Base-by-base conservation (phyloP, 23 tunicate genomes). In the Halocynthia aurantium region DNA sequence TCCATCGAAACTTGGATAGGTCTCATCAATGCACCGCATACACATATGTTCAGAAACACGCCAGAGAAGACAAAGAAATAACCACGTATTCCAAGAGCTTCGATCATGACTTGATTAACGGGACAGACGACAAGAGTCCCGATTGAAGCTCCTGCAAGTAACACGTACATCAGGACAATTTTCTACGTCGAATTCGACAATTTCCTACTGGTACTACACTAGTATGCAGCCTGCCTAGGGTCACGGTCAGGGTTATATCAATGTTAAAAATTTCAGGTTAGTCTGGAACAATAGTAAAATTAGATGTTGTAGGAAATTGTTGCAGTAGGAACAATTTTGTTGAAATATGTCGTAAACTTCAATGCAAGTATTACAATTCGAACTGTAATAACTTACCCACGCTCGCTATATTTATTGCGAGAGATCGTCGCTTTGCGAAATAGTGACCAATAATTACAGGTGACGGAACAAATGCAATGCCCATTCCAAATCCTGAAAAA, bases 391-490 rank as follows among this genome's bases (percentile, higher is more conserved):
- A 62, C 71, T 54, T 80, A 89, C 96, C 96, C 73, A 89, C 80
- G 85, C 96, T 89, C 4, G 96, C 96, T 22, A 89, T 22, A 70
- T 89, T 89, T 49, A 87, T 89, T 13, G 96, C 96, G 20, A 89
- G 71, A 8, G 96, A 81, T 67, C 96, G 76, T 62, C 85, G 71
- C 57, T 84, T 75, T 73, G 44, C 75, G 56, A 89, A 89, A 52
- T 89, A 89, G 50, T 69, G 77, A 53, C 96, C 96, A 60, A 89
- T 84, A 10, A 89, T 73, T 50, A 89, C 96, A 17, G 96, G 96
- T 20, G 96, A 50, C 6, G 96, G 81, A 13, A 89, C 96, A 66
- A 89, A 89, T 6, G 96, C 82, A 6, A 84, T 69, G 13, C 96
- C 88, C 18, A 83, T 71, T 54, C 96, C 96, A 74, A 89, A 51